These are phyloP conservation scores for Tribolium castaneum DNA, from an alignment of 1,140 invertebrate genomes.

Conservation along the genomic window DNA sequence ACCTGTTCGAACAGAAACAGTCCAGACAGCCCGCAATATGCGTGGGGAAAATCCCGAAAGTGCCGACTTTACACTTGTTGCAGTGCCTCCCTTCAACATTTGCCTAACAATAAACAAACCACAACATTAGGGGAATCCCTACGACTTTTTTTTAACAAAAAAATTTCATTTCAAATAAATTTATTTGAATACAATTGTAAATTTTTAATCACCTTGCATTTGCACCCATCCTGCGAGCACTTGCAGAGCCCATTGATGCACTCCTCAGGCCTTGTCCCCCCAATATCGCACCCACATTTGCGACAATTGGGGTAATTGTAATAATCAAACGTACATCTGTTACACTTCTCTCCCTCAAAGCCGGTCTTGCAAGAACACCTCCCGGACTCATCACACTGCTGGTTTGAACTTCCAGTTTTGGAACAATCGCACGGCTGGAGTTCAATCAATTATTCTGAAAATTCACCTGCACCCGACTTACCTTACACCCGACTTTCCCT, in stretches of 20 bases:
- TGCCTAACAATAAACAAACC: slow-evolving; percentile 65
- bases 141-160: no score
- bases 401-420: slow-evolving; percentile 71
- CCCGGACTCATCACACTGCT: slow-evolving; percentile 83
- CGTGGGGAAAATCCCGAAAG: slow-evolving; percentile 79
- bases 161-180: no score
- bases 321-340: slow-evolving; percentile 84
- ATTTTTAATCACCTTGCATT: slow-evolving; percentile 76
- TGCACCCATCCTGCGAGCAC: slow-evolving; percentile 84
- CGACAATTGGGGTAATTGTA: slow-evolving; percentile 91
- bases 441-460: not conserved
- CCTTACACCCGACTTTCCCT: slow-evolving; percentile 77
- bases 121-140: no score
- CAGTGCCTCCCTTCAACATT: slow-evolving; percentile 87
- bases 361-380: slow-evolving; percentile 85
- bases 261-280: slow-evolving; percentile 76
- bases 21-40: slow-evolving; percentile 86
- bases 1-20: slow-evolving; percentile 91
- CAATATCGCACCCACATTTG: slow-evolving; percentile 80
- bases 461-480: slow-evolving; percentile 47
- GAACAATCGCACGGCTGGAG: slow-evolving; percentile 81
- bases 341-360: slow-evolving; percentile 83
- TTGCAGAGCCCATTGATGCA: slow-evolving; percentile 77
- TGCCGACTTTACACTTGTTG: slow-evolving; percentile 83
- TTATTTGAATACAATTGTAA: no score